phyloP scores from a whole-genome alignment of 2,797 vertebrate species.

The Xyrichtys novacula region DNA sequence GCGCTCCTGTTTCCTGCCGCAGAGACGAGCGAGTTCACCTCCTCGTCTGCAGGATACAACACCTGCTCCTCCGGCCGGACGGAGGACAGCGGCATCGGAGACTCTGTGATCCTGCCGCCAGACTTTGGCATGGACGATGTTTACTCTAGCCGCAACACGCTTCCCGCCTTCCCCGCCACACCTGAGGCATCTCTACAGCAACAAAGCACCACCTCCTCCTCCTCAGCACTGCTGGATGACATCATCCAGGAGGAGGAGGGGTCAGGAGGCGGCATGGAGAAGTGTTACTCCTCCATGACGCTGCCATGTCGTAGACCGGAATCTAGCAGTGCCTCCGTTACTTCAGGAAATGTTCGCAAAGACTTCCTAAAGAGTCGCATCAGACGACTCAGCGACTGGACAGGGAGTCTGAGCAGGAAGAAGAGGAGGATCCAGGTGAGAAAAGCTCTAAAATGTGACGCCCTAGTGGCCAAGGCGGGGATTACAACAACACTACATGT shows the following conservation, averaged over 20 bases:
- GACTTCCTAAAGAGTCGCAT: constrained; percentile 93
- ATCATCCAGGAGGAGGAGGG: constrained; percentile 74
- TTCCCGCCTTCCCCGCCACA: constrained; percentile 73
- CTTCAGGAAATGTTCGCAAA: constrained; percentile 84
- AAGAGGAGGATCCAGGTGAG: constrained; percentile 94
- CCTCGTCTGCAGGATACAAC: constrained; percentile 37
- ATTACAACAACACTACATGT: no score
- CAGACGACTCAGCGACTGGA: constrained; percentile 94
- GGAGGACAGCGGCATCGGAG: constrained; percentile 80
- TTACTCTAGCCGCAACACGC: constrained; percentile 77
- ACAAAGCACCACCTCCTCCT: constrained; percentile 80
- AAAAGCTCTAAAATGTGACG: no score
- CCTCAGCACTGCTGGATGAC: constrained; percentile 76
- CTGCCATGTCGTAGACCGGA: constrained; percentile 87
- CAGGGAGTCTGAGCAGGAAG: constrained; percentile 94
- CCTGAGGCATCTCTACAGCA: constrained; percentile 67
- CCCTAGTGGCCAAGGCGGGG: no score
- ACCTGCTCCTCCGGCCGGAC: constrained; percentile 68
- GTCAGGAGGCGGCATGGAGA: constrained; percentile 61
- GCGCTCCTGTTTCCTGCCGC: constrained; percentile 34
- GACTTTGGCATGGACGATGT: constrained; percentile 82
- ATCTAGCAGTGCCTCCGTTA: constrained; percentile 17
- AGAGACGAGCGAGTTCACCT: constrained; percentile 22
- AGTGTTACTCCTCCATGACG: constrained; percentile 86
- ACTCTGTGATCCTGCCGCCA: constrained; percentile 64